Conservation (phyloP, 2,888 invertebrate genomes). For the Galeruca laticollis region DNA sequence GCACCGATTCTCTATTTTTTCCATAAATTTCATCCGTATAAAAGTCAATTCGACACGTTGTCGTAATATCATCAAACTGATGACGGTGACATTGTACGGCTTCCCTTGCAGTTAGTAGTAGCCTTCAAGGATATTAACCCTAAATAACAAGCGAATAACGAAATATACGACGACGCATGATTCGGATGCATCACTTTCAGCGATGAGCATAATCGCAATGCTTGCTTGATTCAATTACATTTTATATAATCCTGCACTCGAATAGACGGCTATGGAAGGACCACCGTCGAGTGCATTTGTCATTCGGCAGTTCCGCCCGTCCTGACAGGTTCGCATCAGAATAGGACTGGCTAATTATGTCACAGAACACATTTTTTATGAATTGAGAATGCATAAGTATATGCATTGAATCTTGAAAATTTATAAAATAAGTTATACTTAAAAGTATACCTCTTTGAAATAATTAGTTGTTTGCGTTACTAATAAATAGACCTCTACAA, state of each 20-base stretch:
- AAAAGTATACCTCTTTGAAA: no score
- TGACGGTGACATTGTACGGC: constrained; percentile 25
- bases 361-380: no score
- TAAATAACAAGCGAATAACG: constrained; percentile 54
- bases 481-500: no score
- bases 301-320: constrained; percentile 66
- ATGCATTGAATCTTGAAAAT: no score
- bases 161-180: constrained; percentile 52
- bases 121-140: constrained; percentile 55
- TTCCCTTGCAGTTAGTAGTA: constrained; percentile 40
- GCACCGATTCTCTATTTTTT: constrained; percentile 18
- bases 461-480: no score
- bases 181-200: constrained; percentile 64
- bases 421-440: no score
- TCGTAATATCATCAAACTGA: constrained; percentile 32
- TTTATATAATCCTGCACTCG: constrained; percentile 67
- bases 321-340: constrained; percentile 62
- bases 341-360: constrained; percentile 10
- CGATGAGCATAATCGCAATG: constrained; percentile 64
- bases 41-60: constrained; percentile 37
- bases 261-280: constrained; percentile 57
- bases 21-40: constrained; percentile 22
- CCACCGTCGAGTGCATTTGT: constrained; percentile 65
- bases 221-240: constrained; percentile 66
- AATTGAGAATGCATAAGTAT: no score